Evolutionary conservation across 2,113 vertebrate species (phyloP).

Genomic region (Peromyscus maniculatus): DNA sequence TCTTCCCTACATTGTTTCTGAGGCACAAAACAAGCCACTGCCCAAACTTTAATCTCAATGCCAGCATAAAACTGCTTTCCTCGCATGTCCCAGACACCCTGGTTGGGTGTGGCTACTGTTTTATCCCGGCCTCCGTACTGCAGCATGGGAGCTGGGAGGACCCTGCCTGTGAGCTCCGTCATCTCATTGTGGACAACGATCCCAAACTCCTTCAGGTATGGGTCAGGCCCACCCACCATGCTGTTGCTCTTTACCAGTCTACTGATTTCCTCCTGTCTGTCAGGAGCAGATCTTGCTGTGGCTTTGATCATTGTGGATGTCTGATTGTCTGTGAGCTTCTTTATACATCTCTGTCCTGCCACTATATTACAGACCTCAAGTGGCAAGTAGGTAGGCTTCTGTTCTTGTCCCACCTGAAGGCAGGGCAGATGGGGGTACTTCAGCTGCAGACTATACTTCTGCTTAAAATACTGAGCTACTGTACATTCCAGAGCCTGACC

Average conservation of each 20-base stretch:
- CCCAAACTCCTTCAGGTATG: conserved; percentile 98
- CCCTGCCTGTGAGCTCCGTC: conserved; percentile 97
- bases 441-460: conserved; percentile 98
- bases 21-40: conserved; percentile 98
- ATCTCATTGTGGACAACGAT: conserved; percentile 99
- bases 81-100: conserved; percentile 99
- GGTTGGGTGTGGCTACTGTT: conserved; percentile 99
- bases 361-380: conserved; percentile 99
- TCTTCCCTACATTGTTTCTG: conserved; percentile 99
- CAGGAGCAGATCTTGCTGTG: conserved; percentile 97
- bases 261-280: conserved; percentile 99
- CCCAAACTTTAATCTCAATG: conserved; percentile 99
- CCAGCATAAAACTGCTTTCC: conserved; percentile 99
- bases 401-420: conserved; percentile 98
- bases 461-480: conserved; percentile 99
- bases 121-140: conserved; percentile 99
- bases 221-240: conserved; percentile 98
- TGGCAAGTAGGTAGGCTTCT: conserved; percentile 98
- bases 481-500: conserved; percentile 99
- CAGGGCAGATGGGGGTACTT: conserved; percentile 99
- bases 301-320: conserved; percentile 99
- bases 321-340: conserved; percentile 99
- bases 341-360: conserved; percentile 98
- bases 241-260: conserved; percentile 99
- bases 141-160: conserved; percentile 98